Evolutionary conservation across 2,113 vertebrate genomes (phyloP).

Genomic region (Apistogramma diplotaenia): DNA sequence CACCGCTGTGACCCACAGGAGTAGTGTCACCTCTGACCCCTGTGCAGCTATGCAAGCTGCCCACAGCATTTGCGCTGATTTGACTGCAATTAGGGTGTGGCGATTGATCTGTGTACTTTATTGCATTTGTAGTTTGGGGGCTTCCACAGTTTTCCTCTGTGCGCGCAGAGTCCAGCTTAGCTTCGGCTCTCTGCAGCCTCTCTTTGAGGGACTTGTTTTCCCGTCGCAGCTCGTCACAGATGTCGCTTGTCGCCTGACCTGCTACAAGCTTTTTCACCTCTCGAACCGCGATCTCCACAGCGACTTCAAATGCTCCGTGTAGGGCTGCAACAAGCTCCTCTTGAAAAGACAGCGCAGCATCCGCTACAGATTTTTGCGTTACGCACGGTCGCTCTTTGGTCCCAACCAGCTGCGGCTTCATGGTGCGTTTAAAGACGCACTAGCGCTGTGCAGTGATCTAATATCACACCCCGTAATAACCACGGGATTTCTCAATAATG

Average conservation of each 20-base stretch:
- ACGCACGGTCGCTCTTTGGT: accelerated
- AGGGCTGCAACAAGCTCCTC: constrained; percentile 71
- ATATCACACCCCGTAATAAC: background rate
- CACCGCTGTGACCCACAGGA: background rate
- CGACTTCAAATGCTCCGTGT: constrained; percentile 71
- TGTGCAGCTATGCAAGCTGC: background rate
- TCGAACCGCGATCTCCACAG: constrained; percentile 69
- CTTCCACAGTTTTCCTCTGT: background rate
- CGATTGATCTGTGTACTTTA: background rate
- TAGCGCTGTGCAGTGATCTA: accelerated
- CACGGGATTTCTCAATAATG: background rate
- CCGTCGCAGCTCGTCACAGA: constrained; percentile 56
- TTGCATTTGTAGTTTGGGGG: background rate
- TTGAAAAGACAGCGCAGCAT: constrained; percentile 47
- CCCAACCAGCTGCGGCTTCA: constrained; percentile 26
- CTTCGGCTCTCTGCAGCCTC: constrained; percentile 58
- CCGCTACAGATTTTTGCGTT: background rate
- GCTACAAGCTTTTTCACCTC: constrained; percentile 67
- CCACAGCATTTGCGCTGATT: background rate
- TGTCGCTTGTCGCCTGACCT: constrained; percentile 47
- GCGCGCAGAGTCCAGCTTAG: constrained; percentile 36
- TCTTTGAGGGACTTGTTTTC: constrained; percentile 70
- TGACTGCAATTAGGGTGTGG: background rate
- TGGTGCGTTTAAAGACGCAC: background rate
- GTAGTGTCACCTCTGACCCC: background rate